Evolutionary conservation across 2,888 invertebrate genomes (phyloP).

Genomic region (Pyrochroa serraticornis): DNA sequence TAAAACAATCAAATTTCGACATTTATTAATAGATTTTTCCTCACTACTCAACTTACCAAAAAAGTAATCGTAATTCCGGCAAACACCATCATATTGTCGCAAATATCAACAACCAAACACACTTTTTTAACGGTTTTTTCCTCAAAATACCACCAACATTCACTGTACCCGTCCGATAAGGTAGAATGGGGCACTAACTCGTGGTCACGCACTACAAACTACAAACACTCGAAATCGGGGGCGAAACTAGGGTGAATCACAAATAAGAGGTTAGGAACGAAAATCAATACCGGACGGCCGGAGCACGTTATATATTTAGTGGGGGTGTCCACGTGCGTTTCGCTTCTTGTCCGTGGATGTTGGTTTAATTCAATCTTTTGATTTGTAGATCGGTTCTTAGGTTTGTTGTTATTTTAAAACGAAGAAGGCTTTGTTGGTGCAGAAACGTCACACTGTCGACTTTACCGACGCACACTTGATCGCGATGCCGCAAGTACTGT

Average conservation of each 20-base stretch:
- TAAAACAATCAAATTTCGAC: too few species aligned
- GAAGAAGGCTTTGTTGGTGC: conserved; percentile 21
- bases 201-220: neutral
- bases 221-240: conserved; percentile 10
- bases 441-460: conserved; percentile 34
- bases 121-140: too few species aligned
- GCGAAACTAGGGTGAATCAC: conserved; percentile 27
- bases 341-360: neutral
- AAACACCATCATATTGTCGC: too few species aligned
- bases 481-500: conserved; percentile 39
- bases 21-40: too few species aligned
- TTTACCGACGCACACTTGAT: conserved; percentile 25
- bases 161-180: too few species aligned
- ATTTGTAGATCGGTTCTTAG: neutral
- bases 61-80: too few species aligned
- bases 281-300: conserved; percentile 42
- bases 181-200: too few species aligned
- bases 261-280: conserved; percentile 43
- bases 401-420: conserved; percentile 1
- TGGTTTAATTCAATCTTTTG: neutral
- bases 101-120: too few species aligned
- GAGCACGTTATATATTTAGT: conserved; percentile 20
- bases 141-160: too few species aligned
- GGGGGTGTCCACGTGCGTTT: conserved; percentile 20
- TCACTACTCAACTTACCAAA: too few species aligned